Conservation (phyloP, 1,140 invertebrate species). For the Lineus longissimus region DNA sequence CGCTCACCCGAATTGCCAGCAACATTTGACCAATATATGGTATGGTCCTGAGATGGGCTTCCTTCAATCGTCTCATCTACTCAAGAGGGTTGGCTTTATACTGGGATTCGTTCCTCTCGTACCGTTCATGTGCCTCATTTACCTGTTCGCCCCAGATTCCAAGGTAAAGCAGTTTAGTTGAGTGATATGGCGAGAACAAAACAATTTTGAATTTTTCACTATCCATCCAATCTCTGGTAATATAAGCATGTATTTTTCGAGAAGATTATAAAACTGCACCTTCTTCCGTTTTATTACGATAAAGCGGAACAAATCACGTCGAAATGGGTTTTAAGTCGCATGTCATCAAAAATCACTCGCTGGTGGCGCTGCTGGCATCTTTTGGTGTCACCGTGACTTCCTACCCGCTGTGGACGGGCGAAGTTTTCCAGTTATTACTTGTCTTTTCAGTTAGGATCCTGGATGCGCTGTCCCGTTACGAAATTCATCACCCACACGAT, state of each 20-base stretch:
- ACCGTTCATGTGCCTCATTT: constrained; percentile 87
- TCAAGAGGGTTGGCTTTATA: constrained; percentile 71
- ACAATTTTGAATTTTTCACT: neutral
- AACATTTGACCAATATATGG: constrained; percentile 95
- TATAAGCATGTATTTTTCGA: neutral
- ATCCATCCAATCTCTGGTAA: neutral
- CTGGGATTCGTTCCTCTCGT: constrained; percentile 93
- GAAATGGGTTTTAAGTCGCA: no score
- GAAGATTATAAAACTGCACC: neutral
- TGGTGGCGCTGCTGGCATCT: no score
- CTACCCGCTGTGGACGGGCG: no score
- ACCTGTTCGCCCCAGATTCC: constrained; percentile 89
- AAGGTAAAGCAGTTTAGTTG: constrained; percentile 47
- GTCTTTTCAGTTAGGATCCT: constrained; percentile 68
- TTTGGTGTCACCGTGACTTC: no score
- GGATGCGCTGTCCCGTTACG: constrained; percentile 95
- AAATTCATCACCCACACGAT: constrained; percentile 90
- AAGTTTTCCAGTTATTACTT: no score
- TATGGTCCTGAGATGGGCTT: constrained; percentile 96
- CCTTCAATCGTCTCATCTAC: constrained; percentile 83
- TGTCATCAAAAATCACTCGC: no score
- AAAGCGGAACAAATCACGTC: no score
- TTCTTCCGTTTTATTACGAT: neutral
- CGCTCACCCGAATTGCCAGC: constrained; percentile 96
- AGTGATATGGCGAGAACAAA: no score